A percentile compares a stretch with the other conserved stretches of the same genome.
phyloP scores from a whole-genome alignment of 2,113 vertebrate genomes.

The Antennarius striatus region DNA sequence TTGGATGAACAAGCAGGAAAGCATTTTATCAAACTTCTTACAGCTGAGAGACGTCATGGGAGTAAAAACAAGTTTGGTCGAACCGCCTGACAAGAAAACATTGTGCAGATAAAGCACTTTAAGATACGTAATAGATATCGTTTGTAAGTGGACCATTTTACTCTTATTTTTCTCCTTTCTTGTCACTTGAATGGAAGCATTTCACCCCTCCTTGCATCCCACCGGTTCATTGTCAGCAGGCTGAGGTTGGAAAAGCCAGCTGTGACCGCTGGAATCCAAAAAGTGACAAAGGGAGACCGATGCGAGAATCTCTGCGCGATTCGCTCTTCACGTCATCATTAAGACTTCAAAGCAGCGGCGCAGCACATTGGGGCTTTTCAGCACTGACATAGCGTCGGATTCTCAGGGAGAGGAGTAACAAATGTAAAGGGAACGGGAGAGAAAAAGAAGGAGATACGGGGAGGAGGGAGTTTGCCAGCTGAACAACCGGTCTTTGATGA shows the following conservation, averaged over 20 bases:
- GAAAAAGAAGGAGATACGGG: constrained; percentile 41
- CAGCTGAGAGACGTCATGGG: constrained; percentile 13
- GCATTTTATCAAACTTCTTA: constrained; percentile 46
- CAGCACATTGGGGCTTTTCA: constrained; percentile 61
- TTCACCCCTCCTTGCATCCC: constrained; percentile 27
- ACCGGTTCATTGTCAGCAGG: constrained; percentile 25
- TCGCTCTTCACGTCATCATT: constrained; percentile 63
- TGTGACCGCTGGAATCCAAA: constrained; percentile 48
- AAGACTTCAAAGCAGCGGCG: constrained; percentile 68
- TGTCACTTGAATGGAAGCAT: constrained; percentile 21
- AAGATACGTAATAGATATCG: constrained; percentile 22
- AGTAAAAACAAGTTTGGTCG: constrained; percentile 37
- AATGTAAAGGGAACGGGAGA: constrained; percentile 39
- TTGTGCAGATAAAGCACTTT: constrained; percentile 23
- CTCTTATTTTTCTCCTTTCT: too few species aligned
- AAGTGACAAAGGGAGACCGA: constrained; percentile 35
- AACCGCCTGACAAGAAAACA: constrained; percentile 20
- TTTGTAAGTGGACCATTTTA: not conserved
- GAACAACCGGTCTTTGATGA: constrained; percentile 69
- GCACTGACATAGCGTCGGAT: constrained; percentile 53
- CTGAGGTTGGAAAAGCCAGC: constrained; percentile 45
- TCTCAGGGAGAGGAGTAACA: constrained; percentile 45
- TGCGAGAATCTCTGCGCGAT: constrained; percentile 32
- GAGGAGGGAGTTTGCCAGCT: constrained; percentile 52
- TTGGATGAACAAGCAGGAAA: constrained; percentile 13